Evolutionary conservation across 2,888 invertebrate species (phyloP).

Genomic region (Cyaniris semiargus): DNA sequence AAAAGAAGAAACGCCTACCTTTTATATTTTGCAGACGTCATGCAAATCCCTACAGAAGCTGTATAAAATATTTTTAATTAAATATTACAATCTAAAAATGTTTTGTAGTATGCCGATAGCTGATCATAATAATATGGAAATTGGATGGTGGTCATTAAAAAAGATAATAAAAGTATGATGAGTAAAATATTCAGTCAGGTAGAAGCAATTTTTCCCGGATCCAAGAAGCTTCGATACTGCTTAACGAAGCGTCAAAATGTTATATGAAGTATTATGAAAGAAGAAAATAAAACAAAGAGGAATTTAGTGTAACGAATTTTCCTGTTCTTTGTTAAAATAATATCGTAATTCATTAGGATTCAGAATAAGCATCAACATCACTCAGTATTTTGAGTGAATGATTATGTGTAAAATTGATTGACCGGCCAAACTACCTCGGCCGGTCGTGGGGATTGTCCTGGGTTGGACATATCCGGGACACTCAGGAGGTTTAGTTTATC

Average conservation of each 20-base stretch:
- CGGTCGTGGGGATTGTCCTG: too few species aligned
- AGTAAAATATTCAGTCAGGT: background rate
- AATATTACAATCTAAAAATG: too few species aligned
- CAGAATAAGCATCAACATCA: background rate
- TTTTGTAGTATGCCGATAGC: too few species aligned
- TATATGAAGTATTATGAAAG: background rate
- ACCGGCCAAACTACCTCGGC: too few species aligned
- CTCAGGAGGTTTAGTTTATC: too few species aligned
- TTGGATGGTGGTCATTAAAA: conserved; percentile 14
- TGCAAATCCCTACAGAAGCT: too few species aligned
- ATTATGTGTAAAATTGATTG: background rate
- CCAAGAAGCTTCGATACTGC: background rate
- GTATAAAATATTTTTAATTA: too few species aligned
- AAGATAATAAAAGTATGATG: background rate
- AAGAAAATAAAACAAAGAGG: conserved; percentile 2
- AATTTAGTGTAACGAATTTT: background rate
- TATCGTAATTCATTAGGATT: background rate
- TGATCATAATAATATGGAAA: background rate
- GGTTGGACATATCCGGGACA: too few species aligned
- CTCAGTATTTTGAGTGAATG: background rate
- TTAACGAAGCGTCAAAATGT: background rate
- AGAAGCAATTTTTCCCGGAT: background rate
- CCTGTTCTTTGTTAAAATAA: background rate
- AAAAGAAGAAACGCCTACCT: too few species aligned
- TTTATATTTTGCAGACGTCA: too few species aligned